Base-by-base conservation (phyloP, 2,113 vertebrate species). In the Eurystomus gularis region DNA sequence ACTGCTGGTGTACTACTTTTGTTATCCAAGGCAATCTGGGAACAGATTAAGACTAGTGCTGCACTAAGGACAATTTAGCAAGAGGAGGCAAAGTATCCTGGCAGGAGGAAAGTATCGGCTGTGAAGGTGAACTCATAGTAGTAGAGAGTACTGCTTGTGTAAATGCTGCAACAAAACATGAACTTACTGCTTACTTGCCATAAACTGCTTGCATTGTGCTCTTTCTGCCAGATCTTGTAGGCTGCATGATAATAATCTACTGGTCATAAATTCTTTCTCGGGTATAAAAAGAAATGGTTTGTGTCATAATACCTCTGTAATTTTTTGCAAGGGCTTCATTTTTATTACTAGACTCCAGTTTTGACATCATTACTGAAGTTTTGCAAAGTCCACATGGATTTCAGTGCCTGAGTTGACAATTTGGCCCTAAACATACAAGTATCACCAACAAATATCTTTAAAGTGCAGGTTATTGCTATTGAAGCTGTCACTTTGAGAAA, bases 401-500 rank as follows among this genome's bases (percentile, higher is more conserved):
- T 92, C 10, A 13, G 16, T 35, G 44, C 23, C 39, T 46, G 21
- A 46, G 20, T 52, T 81, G 69, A 46, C 39, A 57, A 6, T 78
- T 82, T 65, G 15, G 33, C 78, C 57, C 52, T 79, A 52, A 71
- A 64, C 52, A 8, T 71, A 57, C 24, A 68, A 72, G 64, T 75
- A 60, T 13, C 17, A 55, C 31, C 42, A 78, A 58, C 10, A 68
- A 73, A 82, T 72, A 3, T 90, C 62, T 80, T 77, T 75, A 60
- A 78, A 92, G 54, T 83, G 29, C 13, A 54, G 17, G 8, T 73
- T 90, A 58, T 64, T 94, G 76, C 55, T 70, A 4, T 44, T 88
- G 79, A 92, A 95, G 44, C 65, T 89, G 72, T 86, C 72, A 72
- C 13, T 92, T 92, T 2, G 4, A 93, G 83, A 91, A 93, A 72